Evolutionary conservation across 2,113 vertebrate species (phyloP).

Genomic region (Chaetodon auriga): DNA sequence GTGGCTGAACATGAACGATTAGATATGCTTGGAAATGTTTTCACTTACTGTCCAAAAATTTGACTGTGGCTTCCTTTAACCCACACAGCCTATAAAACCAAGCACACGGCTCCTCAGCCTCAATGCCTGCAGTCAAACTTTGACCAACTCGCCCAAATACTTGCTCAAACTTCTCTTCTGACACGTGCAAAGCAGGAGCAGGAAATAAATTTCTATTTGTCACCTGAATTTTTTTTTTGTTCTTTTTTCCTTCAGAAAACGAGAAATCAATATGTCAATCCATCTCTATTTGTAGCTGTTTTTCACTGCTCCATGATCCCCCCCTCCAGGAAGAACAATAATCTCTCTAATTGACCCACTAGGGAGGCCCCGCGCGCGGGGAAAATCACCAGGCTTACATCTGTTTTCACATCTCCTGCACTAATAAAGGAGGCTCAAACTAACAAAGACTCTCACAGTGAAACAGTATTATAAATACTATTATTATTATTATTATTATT

Average conservation of each 20-base stretch:
- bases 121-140: constrained; percentile 36
- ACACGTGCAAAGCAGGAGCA: constrained; percentile 27
- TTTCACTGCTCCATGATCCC: constrained; percentile 91
- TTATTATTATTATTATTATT: not conserved
- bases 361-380: constrained; percentile 91
- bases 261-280: constrained; percentile 95
- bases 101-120: not conserved
- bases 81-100: too few relatives aligned
- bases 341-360: constrained; percentile 99
- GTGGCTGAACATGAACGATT: not conserved
- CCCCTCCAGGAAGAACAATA: constrained; percentile 99
- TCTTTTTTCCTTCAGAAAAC: constrained; percentile 80
- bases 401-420: constrained; percentile 91
- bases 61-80: too few relatives aligned
- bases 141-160: constrained; percentile 6
- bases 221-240: constrained; percentile 76
- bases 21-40: not conserved
- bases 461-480: constrained; percentile 6
- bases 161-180: not conserved
- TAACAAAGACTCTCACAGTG: constrained; percentile 28
- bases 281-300: constrained; percentile 91
- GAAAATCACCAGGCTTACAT: constrained; percentile 91
- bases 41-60: not conserved
- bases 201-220: constrained; percentile 60
- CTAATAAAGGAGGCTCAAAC: constrained; percentile 80